Evolutionary conservation across 2,113 vertebrate genomes (phyloP).

Genomic region (Dicrurus megarhynchus): DNA sequence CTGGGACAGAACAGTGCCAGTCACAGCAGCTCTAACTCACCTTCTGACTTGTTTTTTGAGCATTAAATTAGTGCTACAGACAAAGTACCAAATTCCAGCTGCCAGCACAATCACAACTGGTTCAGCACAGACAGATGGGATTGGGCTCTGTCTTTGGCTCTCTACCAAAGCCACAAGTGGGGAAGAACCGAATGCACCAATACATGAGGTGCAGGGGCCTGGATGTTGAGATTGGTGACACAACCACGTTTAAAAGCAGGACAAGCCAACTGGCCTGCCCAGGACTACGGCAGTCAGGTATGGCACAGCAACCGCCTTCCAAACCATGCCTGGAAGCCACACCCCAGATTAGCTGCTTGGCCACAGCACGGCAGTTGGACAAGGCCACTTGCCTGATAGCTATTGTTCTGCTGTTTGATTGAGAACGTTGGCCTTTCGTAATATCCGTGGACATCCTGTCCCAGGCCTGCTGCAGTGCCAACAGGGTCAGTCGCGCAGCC

Average conservation of each 20-base stretch:
- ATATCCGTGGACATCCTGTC: conserved; percentile 33
- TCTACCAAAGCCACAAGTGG: not conserved
- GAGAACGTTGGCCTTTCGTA: not conserved
- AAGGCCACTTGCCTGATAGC: not conserved
- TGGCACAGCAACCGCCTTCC: not conserved
- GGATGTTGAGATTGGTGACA: not conserved
- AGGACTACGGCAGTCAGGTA: not conserved
- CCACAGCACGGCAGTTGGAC: not conserved
- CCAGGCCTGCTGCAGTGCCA: not conserved
- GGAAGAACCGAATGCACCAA: not conserved
- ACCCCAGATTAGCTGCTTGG: not conserved
- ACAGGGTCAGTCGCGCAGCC: not conserved
- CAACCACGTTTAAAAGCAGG: not conserved
- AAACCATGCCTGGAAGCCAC: not conserved
- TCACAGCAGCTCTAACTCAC: not conserved
- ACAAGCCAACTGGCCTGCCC: not conserved
- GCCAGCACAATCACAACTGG: not conserved
- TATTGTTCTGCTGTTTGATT: not conserved
- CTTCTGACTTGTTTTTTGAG: not conserved
- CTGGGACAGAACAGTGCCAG: not conserved
- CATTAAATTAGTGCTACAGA: not conserved
- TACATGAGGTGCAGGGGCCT: not conserved
- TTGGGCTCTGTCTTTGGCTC: not conserved
- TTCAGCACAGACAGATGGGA: not conserved
- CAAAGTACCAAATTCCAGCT: not conserved